phyloP scores from a whole-genome alignment of 1,140 invertebrate genomes.

The Cydia strobilella region DNA sequence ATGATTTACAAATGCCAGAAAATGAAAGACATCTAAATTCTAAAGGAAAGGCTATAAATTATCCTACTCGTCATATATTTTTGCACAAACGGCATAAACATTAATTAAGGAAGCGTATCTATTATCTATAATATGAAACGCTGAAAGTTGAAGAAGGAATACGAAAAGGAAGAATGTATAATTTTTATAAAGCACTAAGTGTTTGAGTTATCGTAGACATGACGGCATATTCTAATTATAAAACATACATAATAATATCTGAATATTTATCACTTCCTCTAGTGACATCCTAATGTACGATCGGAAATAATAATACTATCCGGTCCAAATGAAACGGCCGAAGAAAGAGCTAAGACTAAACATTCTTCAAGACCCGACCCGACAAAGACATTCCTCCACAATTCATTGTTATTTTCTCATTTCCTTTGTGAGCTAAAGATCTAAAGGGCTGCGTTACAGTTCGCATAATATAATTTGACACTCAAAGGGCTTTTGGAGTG shows the following conservation, averaged over 20 bases:
- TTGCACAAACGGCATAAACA: no score
- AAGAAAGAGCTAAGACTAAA: background rate
- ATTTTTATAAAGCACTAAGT: background rate
- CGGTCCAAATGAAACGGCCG: background rate
- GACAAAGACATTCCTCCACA: background rate
- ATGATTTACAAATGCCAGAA: background rate
- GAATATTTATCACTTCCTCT: conserved; percentile 15
- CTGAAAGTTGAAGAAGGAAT: conserved; percentile 10
- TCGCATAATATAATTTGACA: conserved; percentile 4
- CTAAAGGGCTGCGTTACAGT: conserved; percentile 2
- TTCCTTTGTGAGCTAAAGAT: conserved; percentile 1
- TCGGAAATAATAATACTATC: conserved; percentile 13
- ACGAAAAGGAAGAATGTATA: background rate
- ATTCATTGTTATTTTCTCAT: background rate
- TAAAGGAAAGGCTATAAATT: no score
- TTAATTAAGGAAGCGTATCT: background rate
- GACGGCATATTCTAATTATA: background rate
- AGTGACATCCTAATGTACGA: background rate
- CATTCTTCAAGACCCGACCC: background rate
- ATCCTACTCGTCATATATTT: no score
- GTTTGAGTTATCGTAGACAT: background rate
- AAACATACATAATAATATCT: background rate
- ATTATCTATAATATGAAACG: background rate
- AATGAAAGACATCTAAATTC: no score
- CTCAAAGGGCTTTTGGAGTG: conserved; percentile 1